Conservation (phyloP, 2,797 vertebrate species). For the Simalia tracyae region DNA sequence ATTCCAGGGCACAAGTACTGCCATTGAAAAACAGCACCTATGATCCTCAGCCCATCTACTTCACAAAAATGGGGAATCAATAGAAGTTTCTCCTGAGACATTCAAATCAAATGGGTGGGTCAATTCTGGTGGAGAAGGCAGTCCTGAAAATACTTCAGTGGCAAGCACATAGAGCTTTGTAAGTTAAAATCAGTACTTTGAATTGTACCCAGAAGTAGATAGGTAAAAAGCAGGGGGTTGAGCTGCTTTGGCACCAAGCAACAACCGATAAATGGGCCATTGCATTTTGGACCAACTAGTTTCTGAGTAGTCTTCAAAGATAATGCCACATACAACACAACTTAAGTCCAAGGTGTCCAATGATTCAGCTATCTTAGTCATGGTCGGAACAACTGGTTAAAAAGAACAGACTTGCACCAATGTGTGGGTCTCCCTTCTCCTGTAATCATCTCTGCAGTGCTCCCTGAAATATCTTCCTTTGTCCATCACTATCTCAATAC, state of each 20-base stretch:
- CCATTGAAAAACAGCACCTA: not conserved
- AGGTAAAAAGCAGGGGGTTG: not conserved
- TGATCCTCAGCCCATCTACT: not conserved
- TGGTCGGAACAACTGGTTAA: not conserved
- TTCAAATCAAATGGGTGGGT: not conserved
- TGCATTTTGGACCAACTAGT: not conserved
- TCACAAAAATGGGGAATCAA: not conserved
- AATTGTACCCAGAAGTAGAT: not conserved
- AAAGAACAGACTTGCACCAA: not conserved
- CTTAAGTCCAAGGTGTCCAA: not conserved
- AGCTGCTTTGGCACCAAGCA: not conserved
- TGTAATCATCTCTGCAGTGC: not conserved
- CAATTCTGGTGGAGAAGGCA: not conserved
- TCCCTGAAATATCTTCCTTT: not conserved
- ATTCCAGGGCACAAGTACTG: not conserved
- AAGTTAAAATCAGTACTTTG: not conserved
- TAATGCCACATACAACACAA: not conserved
- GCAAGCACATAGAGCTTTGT: not conserved
- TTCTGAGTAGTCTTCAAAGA: not conserved
- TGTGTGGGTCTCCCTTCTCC: not conserved
- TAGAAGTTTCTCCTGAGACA: not conserved
- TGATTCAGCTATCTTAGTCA: not conserved
- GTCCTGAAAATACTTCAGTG: not conserved
- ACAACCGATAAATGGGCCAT: not conserved
- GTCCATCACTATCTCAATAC: not conserved